Conservation (phyloP, 1,140 invertebrate genomes). For the Drosophila baimaii region DNA sequence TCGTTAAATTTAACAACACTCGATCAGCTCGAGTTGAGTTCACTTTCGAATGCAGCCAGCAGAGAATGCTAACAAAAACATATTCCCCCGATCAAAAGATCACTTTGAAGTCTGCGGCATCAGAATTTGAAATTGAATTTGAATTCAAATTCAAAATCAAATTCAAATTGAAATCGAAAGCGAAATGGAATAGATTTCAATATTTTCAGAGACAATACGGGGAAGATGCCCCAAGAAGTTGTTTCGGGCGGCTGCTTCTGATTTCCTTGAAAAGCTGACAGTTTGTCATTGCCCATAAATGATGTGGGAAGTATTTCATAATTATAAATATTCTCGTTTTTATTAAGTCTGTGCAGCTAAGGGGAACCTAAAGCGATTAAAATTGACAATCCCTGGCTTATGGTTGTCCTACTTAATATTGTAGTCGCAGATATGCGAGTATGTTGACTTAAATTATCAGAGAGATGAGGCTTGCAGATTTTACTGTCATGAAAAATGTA, state of each 20-base stretch:
- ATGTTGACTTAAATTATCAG: background rate
- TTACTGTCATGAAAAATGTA: background rate
- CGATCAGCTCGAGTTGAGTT: conserved; percentile 48
- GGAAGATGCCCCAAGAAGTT: background rate
- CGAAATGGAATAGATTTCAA: conserved; percentile 38
- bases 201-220: conserved; percentile 43
- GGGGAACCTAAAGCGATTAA: too few relatives aligned
- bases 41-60: conserved; percentile 51
- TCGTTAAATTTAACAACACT: conserved; percentile 39
- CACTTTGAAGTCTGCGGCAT: conserved; percentile 53
- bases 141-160: conserved; percentile 1
- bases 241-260: background rate
- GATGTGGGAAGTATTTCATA: conserved; percentile 10
- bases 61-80: conserved; percentile 46
- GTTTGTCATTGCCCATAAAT: background rate
- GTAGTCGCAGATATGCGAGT: background rate
- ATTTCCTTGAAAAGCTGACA: background rate
- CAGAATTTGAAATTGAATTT: conserved; percentile 4
- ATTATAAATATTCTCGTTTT: conserved; percentile 15
- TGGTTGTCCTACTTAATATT: background rate
- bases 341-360: background rate
- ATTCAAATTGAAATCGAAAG: background rate
- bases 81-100: conserved; percentile 51
- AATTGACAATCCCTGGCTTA: conserved; percentile 21
- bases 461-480: background rate